Percentiles rank a stretch among this genome's conserved stretches.
These are phyloP conservation scores for Oryzias javanicus DNA, from an alignment of 2,113 vertebrate genomes.

Conservation along the genomic window DNA sequence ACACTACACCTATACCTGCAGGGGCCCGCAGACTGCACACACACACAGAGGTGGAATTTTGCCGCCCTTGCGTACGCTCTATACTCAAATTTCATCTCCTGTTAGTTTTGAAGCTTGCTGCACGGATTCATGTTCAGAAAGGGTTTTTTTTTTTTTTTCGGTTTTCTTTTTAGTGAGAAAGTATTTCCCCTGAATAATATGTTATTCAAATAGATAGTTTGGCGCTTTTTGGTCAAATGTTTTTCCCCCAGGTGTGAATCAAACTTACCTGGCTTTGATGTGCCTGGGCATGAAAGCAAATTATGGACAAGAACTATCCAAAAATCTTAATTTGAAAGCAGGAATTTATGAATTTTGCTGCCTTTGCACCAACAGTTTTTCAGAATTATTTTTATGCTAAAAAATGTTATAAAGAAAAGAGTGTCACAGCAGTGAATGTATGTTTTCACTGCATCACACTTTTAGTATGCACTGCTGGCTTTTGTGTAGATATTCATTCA, in stretches of 20 bases:
- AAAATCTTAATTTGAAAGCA: too few species aligned
- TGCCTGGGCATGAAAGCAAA: background rate
- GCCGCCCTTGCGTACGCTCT: constrained; percentile 1
- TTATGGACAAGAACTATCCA: background rate
- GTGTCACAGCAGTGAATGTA: too few species aligned
- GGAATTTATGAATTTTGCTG: too few species aligned
- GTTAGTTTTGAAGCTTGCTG: background rate
- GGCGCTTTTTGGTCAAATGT: background rate
- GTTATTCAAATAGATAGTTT: background rate
- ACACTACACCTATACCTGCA: constrained; percentile 50
- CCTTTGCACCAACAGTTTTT: too few species aligned
- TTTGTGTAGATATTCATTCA: background rate
- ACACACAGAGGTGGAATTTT: constrained; percentile 41
- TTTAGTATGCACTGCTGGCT: too few species aligned
- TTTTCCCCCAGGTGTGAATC: background rate
- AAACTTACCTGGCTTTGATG: background rate
- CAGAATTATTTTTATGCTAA: too few species aligned
- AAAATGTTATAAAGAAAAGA: too few species aligned
- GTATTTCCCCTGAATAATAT: background rate
- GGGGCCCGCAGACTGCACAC: constrained; percentile 28
- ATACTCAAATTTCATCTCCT: constrained; percentile 17
- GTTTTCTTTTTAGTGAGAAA: background rate
- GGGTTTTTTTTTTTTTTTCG: background rate
- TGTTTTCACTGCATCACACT: too few species aligned
- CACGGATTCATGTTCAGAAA: background rate